Conservation (phyloP, 2,797 vertebrate genomes). For the Danio kyathit region DNA sequence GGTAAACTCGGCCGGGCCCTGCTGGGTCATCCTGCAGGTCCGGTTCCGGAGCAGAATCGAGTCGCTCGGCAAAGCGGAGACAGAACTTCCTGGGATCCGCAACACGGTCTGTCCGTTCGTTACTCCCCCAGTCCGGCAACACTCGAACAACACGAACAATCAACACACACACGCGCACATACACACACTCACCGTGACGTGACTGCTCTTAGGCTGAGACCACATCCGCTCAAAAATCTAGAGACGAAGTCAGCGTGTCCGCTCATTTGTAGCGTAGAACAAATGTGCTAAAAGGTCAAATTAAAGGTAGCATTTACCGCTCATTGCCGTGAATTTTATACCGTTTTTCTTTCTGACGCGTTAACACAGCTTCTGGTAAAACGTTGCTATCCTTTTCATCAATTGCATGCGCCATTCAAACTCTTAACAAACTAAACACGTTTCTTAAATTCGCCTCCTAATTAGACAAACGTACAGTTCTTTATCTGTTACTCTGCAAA, state of each 20-base stretch:
- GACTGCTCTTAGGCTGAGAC: constrained; percentile 82
- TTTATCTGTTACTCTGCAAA: background rate
- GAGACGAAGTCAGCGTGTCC: constrained; percentile 65
- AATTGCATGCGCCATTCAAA: background rate
- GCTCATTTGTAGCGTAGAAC: background rate
- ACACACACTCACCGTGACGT: constrained; percentile 68
- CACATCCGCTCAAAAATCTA: constrained; percentile 85
- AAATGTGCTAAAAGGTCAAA: background rate
- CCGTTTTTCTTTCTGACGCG: background rate
- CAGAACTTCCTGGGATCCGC: constrained; percentile 55
- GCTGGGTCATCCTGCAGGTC: constrained; percentile 76
- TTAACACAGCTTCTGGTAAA: background rate
- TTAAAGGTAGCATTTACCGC: background rate
- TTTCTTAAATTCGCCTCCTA: background rate
- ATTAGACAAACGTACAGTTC: background rate
- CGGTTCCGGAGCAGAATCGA: constrained; percentile 65
- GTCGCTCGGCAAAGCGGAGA: constrained; percentile 59
- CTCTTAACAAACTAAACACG: background rate
- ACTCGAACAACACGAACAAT: constrained; percentile 66
- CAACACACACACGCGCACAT: constrained; percentile 75
- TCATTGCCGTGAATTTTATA: background rate
- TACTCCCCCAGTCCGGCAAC: constrained; percentile 66
- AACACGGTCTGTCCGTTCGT: constrained; percentile 54
- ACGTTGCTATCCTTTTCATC: background rate
- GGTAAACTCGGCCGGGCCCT: constrained; percentile 89